Base-by-base conservation (phyloP, 2,888 invertebrate genomes). In the Agriotes lineatus region DNA sequence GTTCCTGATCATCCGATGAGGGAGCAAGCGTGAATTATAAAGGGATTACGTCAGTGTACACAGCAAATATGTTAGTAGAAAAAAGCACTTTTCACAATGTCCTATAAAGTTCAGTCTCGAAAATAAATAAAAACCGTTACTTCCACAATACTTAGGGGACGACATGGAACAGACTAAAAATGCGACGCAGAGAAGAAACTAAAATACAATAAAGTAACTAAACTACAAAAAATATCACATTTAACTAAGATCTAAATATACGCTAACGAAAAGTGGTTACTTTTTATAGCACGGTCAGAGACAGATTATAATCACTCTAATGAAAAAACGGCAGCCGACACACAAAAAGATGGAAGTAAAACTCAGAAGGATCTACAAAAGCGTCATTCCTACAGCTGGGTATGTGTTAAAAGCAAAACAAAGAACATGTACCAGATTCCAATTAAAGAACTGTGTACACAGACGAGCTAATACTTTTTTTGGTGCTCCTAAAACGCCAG, bases 1-100 rank as follows among this genome's bases (percentile, higher is more conserved):
- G 87, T 87, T 87, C 86, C 87, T 85, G 82, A 77, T 72, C 85
- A 86, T 87, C 86, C 85, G 86, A 86, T 87, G 85, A 86, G 86
- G 84, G 85, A 84, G 81, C 81, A 84, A 78, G 74, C 81, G 75
- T 78, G 82, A 78, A 77, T 75, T 74, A 75, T 72, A 78, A 66
- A 72, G 19, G 25, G 42, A 60, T 58, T 59, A 75, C 79, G 82
- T 80, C 81, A 78, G 82, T 81, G 82, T 81, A 82, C 81, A 81
- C 81, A 82, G 79, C 74, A 75, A 70, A 60, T 62, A 37, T 50
- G 62, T 70, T 64, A 72, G 66, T 62, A 30, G 58, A 63, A 59
- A 44, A 60, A 54, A 61, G 37, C 25, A 35, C 56, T 61, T 35
- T 20, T 25, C 37, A 60, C 33, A 61, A 50, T 18, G 18, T 61